These are phyloP conservation scores for Erebia ligea DNA, from an alignment of 2,888 invertebrate species.

Conservation along the genomic window DNA sequence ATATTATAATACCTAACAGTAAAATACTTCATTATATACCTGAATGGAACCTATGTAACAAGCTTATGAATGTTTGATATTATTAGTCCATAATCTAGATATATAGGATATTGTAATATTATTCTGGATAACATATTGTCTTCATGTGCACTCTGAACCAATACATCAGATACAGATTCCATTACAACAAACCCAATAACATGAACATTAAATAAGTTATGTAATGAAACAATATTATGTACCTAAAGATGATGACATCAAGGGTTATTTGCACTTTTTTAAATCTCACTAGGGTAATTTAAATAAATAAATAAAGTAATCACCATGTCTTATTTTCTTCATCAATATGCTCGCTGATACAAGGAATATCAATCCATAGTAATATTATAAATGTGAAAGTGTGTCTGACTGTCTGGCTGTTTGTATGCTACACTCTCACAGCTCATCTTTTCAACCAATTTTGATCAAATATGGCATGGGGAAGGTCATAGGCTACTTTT, in stretches of 20 bases:
- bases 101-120: slow-evolving; percentile 3
- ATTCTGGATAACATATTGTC: neutral
- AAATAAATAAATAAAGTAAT: slow-evolving; percentile 45
- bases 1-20: neutral
- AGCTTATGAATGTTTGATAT: slow-evolving; percentile 62
- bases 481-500: no score
- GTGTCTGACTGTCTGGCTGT: no score
- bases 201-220: neutral
- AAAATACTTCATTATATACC: slow-evolving; percentile 8
- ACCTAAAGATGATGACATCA: slow-evolving; percentile 17
- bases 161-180: neutral
- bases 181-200: neutral
- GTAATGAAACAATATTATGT: neutral
- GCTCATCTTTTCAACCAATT: no score
- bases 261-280: slow-evolving; percentile 75
- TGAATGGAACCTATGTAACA: slow-evolving; percentile 38
- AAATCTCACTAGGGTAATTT: slow-evolving; percentile 57
- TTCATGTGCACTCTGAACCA: neutral
- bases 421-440: no score
- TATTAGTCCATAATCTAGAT: slow-evolving; percentile 45
- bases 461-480: no score
- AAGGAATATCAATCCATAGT: no score
- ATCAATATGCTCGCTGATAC: no score
- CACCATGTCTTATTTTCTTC: slow-evolving; percentile 9
- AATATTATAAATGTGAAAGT: no score